Evolutionary conservation across 92 coral and sea anemone species (phyloP), one percentile per base, ranked within the genome.

Genomic region (Parazoanthus darwini): DNA sequence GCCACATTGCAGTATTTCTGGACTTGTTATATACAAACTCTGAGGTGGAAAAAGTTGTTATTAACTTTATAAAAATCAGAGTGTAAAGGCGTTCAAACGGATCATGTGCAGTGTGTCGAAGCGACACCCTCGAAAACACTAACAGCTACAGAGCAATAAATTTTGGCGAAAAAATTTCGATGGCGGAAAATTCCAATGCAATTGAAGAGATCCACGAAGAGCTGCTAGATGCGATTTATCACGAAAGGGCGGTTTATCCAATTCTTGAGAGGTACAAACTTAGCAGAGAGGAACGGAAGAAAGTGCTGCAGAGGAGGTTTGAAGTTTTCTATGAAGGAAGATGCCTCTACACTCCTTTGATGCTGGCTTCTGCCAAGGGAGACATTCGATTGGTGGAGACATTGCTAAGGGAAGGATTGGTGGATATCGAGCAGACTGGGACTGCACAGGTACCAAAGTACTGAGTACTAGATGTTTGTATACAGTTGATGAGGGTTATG

Each of bases 271-370:
- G 54, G 29, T 87, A 87, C 51, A 75, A 77, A n/a, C 70, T 91
- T 33, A 88, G 79, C 75, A 78, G 88, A 13, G 93, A 91, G 50
- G 86, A 88, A 66, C 90, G 88, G 15, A 82, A 82, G 39, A 77
- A 82, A 63, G 83, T 91, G 65, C 6, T 91, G 90, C 86, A 91
- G 88, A 88, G 87, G 35, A 91, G 85, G 82, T 87, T 91, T 26
- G 90, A 87, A 14, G 88, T 82, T 46, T 89, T 89, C 35, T 89
- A 91, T 85, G 88, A 83, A 43, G 93, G 93, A 22, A 82, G 86
- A 51, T 81, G 85, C 51, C 82, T 87, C 33, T 82, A 81, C 39
- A 91, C 88, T 22, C 93, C 89, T 20, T 82, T 91, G 56, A 72
- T 91, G 51, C 73, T 91, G 70, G 88, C 93, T 81, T 80, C 89